Conservation (phyloP, 2,113 vertebrate genomes). For the Mirounga angustirostris region DNA sequence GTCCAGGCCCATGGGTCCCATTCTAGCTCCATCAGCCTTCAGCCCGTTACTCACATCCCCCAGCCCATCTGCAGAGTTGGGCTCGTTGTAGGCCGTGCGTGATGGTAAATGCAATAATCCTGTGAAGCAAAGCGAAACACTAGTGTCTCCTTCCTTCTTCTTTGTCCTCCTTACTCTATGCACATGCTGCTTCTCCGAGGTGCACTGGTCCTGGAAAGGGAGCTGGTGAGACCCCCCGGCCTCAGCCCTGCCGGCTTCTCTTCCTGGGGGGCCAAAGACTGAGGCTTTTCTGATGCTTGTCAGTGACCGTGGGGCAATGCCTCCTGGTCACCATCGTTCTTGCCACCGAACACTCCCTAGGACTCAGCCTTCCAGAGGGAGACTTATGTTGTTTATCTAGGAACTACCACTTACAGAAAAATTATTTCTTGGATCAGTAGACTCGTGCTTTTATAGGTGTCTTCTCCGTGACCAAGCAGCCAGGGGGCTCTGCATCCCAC, state of each 20-base stretch:
- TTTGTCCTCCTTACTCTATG: not conserved
- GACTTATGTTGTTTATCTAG: not conserved
- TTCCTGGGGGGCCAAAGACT: accelerated
- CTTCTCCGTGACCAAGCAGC: not conserved
- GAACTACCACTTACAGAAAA: not conserved
- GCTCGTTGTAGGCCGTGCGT: accelerated
- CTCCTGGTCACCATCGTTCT: accelerated
- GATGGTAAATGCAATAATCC: not conserved
- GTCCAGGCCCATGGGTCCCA: too few relatives aligned
- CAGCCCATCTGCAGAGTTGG: not conserved
- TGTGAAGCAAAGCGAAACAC: not conserved
- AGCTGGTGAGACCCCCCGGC: not conserved
- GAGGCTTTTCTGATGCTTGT: not conserved
- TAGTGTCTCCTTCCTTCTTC: not conserved
- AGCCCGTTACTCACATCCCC: not conserved
- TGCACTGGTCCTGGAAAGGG: not conserved
- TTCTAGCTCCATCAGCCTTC: not conserved
- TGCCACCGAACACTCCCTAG: not conserved
- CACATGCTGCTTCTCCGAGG: accelerated
- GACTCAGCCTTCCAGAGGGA: not conserved
- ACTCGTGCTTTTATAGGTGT: not conserved
- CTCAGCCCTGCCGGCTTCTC: accelerated
- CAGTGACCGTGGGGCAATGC: accelerated
- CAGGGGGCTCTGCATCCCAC: accelerated
- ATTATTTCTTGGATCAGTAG: not conserved